Evolutionary conservation across 2,888 invertebrate genomes (phyloP).

Genomic region (Gortyna flavago): DNA sequence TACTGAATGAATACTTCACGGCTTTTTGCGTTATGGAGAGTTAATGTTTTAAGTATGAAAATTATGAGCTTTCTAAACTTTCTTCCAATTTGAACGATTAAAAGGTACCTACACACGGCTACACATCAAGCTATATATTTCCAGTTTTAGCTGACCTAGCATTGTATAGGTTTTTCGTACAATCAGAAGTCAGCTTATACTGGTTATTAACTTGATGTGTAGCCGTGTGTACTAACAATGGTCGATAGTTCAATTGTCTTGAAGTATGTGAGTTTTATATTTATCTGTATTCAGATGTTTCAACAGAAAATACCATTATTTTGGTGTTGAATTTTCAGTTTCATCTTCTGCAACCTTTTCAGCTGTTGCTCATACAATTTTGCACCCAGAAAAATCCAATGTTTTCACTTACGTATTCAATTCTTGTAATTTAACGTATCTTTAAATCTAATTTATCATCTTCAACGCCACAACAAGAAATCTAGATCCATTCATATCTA

Average conservation of each 20-base stretch:
- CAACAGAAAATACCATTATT: neutral
- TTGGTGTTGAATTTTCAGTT: neutral
- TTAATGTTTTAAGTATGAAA: neutral
- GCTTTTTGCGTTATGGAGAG: too few relatives aligned
- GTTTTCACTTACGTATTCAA: neutral
- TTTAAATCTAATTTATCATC: constrained; percentile 5
- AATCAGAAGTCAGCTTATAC: too few relatives aligned
- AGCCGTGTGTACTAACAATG: too few relatives aligned
- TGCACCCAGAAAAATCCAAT: neutral
- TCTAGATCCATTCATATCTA: constrained; percentile 17
- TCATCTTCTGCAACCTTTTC: neutral
- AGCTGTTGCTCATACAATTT: neutral
- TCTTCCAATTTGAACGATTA: too few relatives aligned
- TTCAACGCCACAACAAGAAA: constrained; percentile 8
- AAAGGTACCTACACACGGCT: too few relatives aligned
- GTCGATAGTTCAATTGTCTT: neutral
- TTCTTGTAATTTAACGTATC: neutral
- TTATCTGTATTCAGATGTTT: neutral
- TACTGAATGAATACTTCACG: neutral
- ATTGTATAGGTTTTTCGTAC: too few relatives aligned
- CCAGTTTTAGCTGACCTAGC: too few relatives aligned
- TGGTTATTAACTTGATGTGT: too few relatives aligned
- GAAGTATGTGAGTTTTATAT: too few relatives aligned
- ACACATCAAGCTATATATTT: too few relatives aligned
- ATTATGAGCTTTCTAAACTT: too few relatives aligned